A percentile compares a stretch with the other conserved stretches of the same genome.
phyloP scores from a whole-genome alignment of 2,797 vertebrate genomes.

The Pelochelys cantorii region DNA sequence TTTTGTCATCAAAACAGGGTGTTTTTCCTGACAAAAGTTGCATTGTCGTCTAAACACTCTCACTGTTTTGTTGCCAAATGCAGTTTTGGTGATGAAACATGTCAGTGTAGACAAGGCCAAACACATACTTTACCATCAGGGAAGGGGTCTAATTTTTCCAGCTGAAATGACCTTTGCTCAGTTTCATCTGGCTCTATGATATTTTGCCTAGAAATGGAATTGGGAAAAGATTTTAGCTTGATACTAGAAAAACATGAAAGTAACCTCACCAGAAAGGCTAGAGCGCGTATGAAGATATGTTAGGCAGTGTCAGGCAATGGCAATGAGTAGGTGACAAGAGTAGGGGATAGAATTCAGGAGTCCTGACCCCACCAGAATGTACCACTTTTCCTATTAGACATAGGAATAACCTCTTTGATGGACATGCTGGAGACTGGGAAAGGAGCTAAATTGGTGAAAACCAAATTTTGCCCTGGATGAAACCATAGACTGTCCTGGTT shows the following conservation, averaged over 20 bases:
- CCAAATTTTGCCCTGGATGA: background rate
- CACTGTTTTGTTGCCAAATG: no score
- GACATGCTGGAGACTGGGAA: background rate
- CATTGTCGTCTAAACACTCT: no score
- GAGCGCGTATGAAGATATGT: background rate
- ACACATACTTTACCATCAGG: background rate
- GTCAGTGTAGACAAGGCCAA: no score
- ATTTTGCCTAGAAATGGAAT: background rate
- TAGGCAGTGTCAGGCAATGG: background rate
- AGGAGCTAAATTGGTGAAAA: background rate
- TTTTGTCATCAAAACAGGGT: no score
- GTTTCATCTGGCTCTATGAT: background rate
- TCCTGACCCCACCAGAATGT: background rate
- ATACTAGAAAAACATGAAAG: background rate
- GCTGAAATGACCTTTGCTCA: background rate
- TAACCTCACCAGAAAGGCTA: background rate
- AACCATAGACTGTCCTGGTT: background rate
- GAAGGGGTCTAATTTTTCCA: background rate
- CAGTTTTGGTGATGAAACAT: no score
- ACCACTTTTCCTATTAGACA: background rate
- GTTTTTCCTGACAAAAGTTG: no score
- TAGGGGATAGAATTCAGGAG: background rate
- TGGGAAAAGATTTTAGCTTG: background rate
- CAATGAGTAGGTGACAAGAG: background rate
- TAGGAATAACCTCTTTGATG: background rate